These are phyloP conservation scores for Triplophysa siluroides DNA, from an alignment of 2,113 vertebrate genomes.

Conservation along the genomic window DNA sequence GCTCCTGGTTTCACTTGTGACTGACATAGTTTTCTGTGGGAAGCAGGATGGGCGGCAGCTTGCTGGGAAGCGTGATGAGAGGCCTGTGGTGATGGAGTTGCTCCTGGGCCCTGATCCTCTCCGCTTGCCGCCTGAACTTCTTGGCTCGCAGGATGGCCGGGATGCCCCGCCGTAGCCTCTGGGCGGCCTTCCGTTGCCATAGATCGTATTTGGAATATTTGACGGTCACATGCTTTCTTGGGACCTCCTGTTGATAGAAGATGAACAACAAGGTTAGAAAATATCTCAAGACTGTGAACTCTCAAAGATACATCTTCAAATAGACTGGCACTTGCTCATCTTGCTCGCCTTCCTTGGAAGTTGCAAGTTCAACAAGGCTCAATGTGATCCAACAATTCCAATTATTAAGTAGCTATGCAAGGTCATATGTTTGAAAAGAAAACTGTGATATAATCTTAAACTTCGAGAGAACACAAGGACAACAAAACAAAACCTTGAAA, in stretches of 20 bases:
- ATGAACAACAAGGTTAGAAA: constrained; percentile 23
- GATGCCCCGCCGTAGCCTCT: constrained; percentile 84
- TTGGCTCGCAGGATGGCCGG: constrained; percentile 82
- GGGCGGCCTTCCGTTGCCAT: constrained; percentile 87
- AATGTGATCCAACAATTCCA: not conserved
- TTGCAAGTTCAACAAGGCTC: not conserved
- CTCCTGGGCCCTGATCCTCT: constrained; percentile 82
- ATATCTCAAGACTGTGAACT: not conserved
- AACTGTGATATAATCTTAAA: too few species aligned
- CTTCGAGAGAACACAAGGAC: not conserved
- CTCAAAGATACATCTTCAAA: not conserved
- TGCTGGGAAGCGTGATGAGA: constrained; percentile 86
- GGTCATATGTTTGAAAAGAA: too few species aligned
- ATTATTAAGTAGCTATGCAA: not conserved
- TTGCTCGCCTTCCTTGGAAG: not conserved
- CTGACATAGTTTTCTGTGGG: constrained; percentile 78
- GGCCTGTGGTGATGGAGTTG: constrained; percentile 80
- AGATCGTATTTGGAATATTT: constrained; percentile 86
- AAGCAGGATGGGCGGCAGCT: constrained; percentile 76
- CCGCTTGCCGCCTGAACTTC: constrained; percentile 80
- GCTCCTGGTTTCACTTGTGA: constrained; percentile 82
- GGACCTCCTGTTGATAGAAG: constrained; percentile 74
- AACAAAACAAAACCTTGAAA: not conserved
- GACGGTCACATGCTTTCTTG: constrained; percentile 80
- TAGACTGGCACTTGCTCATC: not conserved